phyloP scores from a whole-genome alignment of 2,797 vertebrate species.

The Melanotaenia pygmaea region DNA sequence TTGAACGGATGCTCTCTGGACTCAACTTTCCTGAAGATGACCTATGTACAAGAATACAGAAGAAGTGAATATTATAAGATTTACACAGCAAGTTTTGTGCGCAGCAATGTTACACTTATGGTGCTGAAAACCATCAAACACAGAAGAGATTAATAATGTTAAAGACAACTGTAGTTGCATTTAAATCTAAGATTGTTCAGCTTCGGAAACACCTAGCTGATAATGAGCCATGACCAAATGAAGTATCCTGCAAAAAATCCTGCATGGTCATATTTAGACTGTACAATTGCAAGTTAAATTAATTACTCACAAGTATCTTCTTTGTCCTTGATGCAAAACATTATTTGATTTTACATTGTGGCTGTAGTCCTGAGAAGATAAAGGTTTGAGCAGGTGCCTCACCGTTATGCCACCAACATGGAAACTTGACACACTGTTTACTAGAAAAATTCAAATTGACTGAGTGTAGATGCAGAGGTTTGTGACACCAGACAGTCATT shows the following conservation, averaged over 20 bases:
- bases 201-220: conserved; percentile 9
- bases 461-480: conserved; percentile 17
- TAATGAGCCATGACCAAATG: not conserved
- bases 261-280: not conserved
- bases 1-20: conserved; percentile 89
- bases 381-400: not conserved
- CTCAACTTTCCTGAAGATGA: conserved; percentile 97
- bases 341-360: not conserved
- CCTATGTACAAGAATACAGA: conserved; percentile 73
- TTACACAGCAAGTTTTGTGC: not conserved
- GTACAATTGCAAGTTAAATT: not conserved
- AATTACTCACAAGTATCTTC: not conserved
- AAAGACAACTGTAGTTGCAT: not conserved
- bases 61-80: conserved; percentile 6
- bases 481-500: conserved; percentile 20
- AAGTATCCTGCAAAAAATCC: not conserved
- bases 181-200: not conserved
- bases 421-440: not conserved
- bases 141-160: not conserved
- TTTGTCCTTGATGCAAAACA: not conserved
- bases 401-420: not conserved
- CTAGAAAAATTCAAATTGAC: conserved; percentile 1
- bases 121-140: conserved; percentile 5
- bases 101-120: not conserved
- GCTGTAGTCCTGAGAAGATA: not conserved